phyloP scores from a whole-genome alignment of 2,888 invertebrate genomes.

The Sinodicranocentrus sp. region DNA sequence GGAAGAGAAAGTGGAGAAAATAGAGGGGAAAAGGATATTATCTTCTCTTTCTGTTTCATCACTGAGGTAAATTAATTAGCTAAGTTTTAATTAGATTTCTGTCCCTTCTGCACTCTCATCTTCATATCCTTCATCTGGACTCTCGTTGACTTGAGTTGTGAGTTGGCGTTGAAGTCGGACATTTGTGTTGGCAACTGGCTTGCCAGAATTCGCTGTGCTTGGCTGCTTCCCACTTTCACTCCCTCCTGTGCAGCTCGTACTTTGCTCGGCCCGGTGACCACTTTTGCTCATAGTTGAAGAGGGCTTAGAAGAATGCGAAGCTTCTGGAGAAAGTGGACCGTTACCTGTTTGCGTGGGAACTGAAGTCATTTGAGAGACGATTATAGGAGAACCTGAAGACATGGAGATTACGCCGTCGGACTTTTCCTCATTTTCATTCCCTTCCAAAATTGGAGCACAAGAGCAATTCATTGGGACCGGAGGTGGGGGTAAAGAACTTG shows the following conservation, averaged over 20 bases:
- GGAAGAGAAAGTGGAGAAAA: conserved; percentile 32
- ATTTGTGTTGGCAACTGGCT: conserved; percentile 51
- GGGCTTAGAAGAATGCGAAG: no score
- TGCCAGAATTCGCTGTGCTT: conserved; percentile 21
- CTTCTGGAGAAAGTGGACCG: conserved; percentile 42
- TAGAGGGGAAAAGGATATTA: neutral
- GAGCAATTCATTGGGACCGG: conserved; percentile 62
- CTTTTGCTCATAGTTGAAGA: conserved; percentile 73
- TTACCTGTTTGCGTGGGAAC: conserved; percentile 61
- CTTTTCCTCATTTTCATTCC: conserved; percentile 67
- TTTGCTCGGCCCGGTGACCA: neutral
- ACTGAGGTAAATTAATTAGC: conserved; percentile 63
- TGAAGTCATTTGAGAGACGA: conserved; percentile 77
- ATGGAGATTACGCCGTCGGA: conserved; percentile 30
- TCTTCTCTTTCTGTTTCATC: conserved; percentile 38
- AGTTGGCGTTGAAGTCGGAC: conserved; percentile 75
- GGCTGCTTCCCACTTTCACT: conserved; percentile 55
- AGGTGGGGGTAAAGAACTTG: conserved; percentile 35
- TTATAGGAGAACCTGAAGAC: conserved; percentile 38
- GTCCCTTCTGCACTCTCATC: conserved; percentile 85
- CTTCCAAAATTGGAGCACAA: conserved; percentile 70
- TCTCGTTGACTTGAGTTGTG: conserved; percentile 80
- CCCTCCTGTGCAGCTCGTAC: conserved; percentile 20
- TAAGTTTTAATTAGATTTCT: conserved; percentile 81
- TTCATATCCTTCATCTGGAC: conserved; percentile 93